Base-by-base conservation (phyloP, 2,113 vertebrate genomes). In the Urocynchramus pylzowi region DNA sequence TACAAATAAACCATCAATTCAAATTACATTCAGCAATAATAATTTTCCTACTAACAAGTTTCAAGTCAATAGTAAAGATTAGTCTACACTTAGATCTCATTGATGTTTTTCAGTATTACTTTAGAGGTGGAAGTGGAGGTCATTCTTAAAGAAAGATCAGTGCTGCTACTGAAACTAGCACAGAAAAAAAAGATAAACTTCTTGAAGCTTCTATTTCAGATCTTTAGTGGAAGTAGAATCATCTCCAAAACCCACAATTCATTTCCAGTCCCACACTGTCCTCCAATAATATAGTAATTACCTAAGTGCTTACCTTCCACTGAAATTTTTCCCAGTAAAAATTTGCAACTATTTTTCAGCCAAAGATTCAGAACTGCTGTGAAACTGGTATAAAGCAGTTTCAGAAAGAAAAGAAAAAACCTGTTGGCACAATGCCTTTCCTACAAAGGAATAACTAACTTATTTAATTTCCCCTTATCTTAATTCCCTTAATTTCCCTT, bases 201-300 rank as follows among this genome's bases (percentile, higher is more conserved):
- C 27, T 61, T 87, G 22, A 78, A 64, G 56, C 31, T 84, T 69
- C 20, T 10, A 11, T 39, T 79, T 79, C 30, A 79, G 39, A 44
- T 1, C 4, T 61, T 57, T 82, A 1, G 10, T n/a, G 11, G 9
- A 84, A 82, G 65, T 0, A 0, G 10, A 77, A 63, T 86, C 0
- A 71, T 57, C 23, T 68, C 24, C 39, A 68, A 89, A 95, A 44
- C 10, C 19, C 52, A 59, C 12, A 78, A 14, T 78, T 91, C 4
- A 50, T 45, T 84, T 79, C 24, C 16, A 56, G 8, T 75, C 10
- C 39, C 31, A 41, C 10, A 39, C 3, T 31, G 7, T 21, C 54
- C 4, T 56, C 22, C 54, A 75, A 4, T 56, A 76, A 65, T 19
- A 4, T 8, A 49, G 11, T 41, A 83, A 18, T 57, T 56, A 76